Conservation (phyloP, 2,113 vertebrate species). For the Paraplagusia blochii region DNA sequence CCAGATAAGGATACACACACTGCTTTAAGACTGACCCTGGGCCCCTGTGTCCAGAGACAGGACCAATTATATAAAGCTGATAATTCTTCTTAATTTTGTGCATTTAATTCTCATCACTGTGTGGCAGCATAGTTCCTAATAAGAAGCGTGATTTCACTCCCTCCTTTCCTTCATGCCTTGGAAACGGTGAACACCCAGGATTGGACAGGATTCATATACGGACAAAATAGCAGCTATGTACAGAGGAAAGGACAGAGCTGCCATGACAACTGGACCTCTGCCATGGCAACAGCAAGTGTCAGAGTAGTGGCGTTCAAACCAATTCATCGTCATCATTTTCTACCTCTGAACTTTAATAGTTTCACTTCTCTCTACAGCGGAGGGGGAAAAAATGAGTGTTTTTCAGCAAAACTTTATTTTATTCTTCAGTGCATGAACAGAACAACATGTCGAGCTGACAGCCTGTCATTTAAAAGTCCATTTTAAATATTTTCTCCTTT, state of each 20-base stretch:
- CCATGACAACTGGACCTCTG: slow-evolving; percentile 64
- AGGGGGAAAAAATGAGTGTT: slow-evolving; percentile 14
- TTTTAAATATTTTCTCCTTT: slow-evolving; percentile 68
- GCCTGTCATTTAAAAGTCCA: slow-evolving; percentile 61
- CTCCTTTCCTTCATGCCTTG: neutral
- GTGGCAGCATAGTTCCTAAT: too few relatives aligned
- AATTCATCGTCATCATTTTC: neutral
- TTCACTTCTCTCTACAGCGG: too few relatives aligned
- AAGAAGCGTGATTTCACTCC: neutral
- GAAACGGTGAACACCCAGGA: slow-evolving; percentile 15
- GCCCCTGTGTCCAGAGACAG: too few relatives aligned
- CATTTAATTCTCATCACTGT: too few relatives aligned
- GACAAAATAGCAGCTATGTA: slow-evolving; percentile 2
- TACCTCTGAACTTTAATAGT: too few relatives aligned
- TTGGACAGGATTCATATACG: neutral
- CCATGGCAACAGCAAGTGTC: slow-evolving; percentile 42
- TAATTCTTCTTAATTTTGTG: too few relatives aligned
- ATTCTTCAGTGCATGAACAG: slow-evolving; percentile 78
- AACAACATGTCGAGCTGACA: slow-evolving; percentile 72
- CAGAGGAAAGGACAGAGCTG: slow-evolving; percentile 34
- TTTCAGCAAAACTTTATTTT: slow-evolving; percentile 73
- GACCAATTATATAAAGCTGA: too few relatives aligned
- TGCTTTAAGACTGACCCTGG: too few relatives aligned
- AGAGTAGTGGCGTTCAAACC: neutral
- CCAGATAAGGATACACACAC: too few relatives aligned